Evolutionary conservation across 2,113 vertebrate species (phyloP).

Genomic region (Thamnophis sirtalis): DNA sequence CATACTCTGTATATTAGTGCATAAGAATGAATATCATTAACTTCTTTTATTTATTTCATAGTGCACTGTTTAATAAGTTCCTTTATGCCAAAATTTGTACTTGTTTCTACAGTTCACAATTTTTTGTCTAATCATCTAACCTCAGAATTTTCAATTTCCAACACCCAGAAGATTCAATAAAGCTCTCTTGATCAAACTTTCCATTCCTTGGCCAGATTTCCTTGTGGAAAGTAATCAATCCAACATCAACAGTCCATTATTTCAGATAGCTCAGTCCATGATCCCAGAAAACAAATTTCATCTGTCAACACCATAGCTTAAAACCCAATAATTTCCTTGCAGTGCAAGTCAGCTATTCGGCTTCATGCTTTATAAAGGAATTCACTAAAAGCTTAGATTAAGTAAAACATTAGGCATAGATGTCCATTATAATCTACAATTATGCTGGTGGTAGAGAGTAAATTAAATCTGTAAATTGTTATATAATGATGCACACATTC

Average conservation of each 20-base stretch:
- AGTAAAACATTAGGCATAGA: background rate
- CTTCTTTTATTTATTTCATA: background rate
- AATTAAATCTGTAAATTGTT: background rate
- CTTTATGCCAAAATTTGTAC: background rate
- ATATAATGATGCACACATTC: background rate
- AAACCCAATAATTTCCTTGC: background rate
- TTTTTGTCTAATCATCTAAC: background rate
- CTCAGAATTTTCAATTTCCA: background rate
- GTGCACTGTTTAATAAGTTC: background rate
- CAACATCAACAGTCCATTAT: background rate
- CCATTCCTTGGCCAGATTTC: background rate
- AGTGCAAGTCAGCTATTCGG: background rate
- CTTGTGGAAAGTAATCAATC: background rate
- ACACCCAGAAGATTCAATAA: background rate
- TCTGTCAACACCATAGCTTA: background rate
- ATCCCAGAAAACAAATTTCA: background rate
- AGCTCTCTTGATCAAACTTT: background rate
- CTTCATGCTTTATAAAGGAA: background rate
- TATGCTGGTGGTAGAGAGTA: background rate
- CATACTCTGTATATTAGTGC: background rate
- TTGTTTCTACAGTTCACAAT: background rate
- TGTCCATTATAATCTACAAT: background rate
- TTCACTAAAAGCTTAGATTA: background rate
- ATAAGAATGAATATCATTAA: background rate
- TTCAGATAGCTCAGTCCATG: background rate